Evolutionary conservation across 2,888 invertebrate species (phyloP).

Genomic region (Leucophora obtusa): DNA sequence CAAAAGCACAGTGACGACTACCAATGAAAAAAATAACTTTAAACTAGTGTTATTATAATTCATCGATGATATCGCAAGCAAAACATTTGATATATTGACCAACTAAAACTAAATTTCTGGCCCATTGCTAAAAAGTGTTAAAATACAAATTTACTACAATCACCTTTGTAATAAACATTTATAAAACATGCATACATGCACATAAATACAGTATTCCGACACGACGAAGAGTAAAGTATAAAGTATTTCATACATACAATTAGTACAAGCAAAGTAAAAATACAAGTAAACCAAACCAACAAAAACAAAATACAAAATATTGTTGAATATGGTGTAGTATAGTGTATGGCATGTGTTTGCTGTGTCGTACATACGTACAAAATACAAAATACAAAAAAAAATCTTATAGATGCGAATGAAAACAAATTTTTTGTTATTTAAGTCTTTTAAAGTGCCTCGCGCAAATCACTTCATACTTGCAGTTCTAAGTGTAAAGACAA

Average conservation of each 20-base stretch:
- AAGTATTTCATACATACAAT: not conserved
- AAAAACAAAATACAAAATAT: slow-evolving; percentile 32
- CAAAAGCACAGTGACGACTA: too few species aligned
- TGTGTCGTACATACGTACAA: slow-evolving; percentile 10
- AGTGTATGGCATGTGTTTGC: slow-evolving; percentile 43
- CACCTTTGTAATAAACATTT: not conserved
- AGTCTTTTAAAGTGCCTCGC: slow-evolving; percentile 78
- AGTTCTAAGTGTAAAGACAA: slow-evolving; percentile 78
- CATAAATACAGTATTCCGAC: not conserved
- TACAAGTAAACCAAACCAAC: slow-evolving; percentile 18
- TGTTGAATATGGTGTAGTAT: not conserved
- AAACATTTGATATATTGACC: too few species aligned
- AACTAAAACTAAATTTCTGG: too few species aligned
- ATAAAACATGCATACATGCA: not conserved
- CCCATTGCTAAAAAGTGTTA: not conserved
- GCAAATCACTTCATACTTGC: slow-evolving; percentile 79
- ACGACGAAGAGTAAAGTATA: slow-evolving; percentile 10
- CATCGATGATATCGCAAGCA: too few species aligned
- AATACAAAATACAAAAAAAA: slow-evolving; percentile 29
- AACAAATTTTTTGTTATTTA: slow-evolving; percentile 75
- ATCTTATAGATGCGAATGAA: slow-evolving; percentile 68
- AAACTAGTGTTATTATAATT: too few species aligned
- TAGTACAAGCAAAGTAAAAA: slow-evolving; percentile 40
- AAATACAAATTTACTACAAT: not conserved
- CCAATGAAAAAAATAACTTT: too few species aligned